phyloP scores from a whole-genome alignment of 2,797 vertebrate genomes.

The Ciconia nigra region DNA sequence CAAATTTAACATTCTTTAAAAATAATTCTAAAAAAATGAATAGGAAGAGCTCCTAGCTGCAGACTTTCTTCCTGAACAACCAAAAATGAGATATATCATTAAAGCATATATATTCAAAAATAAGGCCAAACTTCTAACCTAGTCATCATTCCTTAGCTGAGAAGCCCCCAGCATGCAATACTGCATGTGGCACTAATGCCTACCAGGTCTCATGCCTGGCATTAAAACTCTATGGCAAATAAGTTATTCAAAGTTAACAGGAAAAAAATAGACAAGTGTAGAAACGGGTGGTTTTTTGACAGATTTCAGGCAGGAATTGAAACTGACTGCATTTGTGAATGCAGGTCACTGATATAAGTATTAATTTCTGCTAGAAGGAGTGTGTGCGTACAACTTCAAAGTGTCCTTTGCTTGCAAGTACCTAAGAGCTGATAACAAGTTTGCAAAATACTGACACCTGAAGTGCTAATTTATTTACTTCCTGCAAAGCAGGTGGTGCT shows the following conservation, averaged over 20 bases:
- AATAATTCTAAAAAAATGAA: not conserved
- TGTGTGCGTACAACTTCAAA: rapidly evolving
- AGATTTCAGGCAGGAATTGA: not conserved
- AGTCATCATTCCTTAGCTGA: not conserved
- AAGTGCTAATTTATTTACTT: not conserved
- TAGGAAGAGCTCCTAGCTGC: not conserved
- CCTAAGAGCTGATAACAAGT: not conserved
- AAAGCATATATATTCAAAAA: not conserved
- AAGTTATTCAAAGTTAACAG: not conserved
- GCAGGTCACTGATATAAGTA: not conserved
- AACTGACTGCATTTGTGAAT: not conserved
- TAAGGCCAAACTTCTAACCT: not conserved
- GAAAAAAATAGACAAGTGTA: not conserved
- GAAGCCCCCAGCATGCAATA: too few species aligned
- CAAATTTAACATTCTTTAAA: not conserved
- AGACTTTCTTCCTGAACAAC: not conserved
- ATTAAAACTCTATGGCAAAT: not conserved
- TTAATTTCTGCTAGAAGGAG: not conserved
- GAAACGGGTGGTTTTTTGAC: not conserved
- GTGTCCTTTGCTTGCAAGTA: not conserved
- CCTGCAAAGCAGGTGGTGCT: not conserved
- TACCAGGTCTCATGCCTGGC: not conserved
- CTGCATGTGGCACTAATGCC: not conserved
- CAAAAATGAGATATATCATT: not conserved
- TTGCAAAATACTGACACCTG: not conserved